A percentile compares a stretch with the other conserved stretches of the same genome.
These are phyloP conservation scores for Chirona hameri DNA, from an alignment of 2,888 invertebrate species.

Conservation along the genomic window DNA sequence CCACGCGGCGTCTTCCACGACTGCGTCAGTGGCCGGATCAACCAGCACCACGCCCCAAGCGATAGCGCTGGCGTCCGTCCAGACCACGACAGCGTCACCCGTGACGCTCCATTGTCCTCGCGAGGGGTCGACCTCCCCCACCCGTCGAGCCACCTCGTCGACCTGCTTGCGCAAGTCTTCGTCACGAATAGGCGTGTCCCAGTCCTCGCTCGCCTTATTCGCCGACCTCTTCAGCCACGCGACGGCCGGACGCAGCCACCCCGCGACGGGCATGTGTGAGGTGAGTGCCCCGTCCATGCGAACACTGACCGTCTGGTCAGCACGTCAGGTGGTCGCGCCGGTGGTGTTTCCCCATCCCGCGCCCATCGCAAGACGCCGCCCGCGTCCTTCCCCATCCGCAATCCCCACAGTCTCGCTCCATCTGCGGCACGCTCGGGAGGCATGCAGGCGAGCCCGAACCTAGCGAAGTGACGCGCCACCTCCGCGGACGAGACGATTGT, in stretches of 20 bases:
- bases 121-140: constrained; percentile 14
- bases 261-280: constrained; percentile 27
- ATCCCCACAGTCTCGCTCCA: constrained; percentile 25
- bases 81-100: neutral
- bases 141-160: constrained; percentile 3
- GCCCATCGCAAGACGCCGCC: neutral
- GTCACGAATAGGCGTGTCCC: constrained; percentile 1
- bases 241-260: constrained; percentile 31
- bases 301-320: constrained; percentile 28
- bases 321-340: neutral
- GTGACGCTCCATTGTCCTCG: neutral
- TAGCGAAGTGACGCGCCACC: constrained; percentile 27
- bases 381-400: neutral
- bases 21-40: neutral
- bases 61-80: neutral
- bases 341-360: constrained; percentile 1
- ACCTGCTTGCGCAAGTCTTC: neutral
- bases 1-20: constrained; percentile 5
- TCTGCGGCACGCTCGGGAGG: constrained; percentile 12
- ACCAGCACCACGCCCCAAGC: neutral
- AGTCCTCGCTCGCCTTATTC: neutral
- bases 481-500: neutral
- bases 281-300: neutral
- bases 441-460: constrained; percentile 25
- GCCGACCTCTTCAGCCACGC: constrained; percentile 14